phyloP scores from a whole-genome alignment of 2,113 vertebrate genomes.

The Ceratotherium simum region DNA sequence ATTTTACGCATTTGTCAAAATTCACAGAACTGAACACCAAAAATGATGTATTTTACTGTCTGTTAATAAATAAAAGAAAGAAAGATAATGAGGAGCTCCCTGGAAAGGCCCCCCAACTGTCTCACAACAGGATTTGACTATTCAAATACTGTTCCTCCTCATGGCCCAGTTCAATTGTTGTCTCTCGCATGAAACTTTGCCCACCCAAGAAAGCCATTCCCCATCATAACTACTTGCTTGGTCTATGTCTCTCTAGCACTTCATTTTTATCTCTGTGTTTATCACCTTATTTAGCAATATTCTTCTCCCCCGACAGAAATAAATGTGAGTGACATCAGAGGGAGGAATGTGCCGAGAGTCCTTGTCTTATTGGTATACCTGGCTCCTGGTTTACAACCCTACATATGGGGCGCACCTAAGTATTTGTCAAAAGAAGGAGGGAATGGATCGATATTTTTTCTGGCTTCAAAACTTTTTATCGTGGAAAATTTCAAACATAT shows the following conservation, averaged over 20 bases:
- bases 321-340: neutral
- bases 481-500: neutral
- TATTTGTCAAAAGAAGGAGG: neutral
- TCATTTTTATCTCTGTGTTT: neutral
- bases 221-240: neutral
- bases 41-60: neutral
- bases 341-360: neutral
- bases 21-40: neutral
- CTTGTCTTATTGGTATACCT: neutral
- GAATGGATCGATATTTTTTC: neutral
- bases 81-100: neutral
- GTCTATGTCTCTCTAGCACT: neutral
- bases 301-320: neutral
- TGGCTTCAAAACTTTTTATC: slow-evolving; percentile 12
- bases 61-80: neutral
- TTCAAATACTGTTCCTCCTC: neutral
- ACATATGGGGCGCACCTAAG: neutral
- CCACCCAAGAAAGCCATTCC: neutral
- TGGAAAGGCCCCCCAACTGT: neutral
- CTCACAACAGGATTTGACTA: neutral
- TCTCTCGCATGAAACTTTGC: neutral
- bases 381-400: neutral
- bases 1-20: neutral
- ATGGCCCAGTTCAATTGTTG: neutral
- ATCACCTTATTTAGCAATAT: neutral